phyloP scores from a whole-genome alignment of 2,888 invertebrate species.

The Adineta ricciae region DNA sequence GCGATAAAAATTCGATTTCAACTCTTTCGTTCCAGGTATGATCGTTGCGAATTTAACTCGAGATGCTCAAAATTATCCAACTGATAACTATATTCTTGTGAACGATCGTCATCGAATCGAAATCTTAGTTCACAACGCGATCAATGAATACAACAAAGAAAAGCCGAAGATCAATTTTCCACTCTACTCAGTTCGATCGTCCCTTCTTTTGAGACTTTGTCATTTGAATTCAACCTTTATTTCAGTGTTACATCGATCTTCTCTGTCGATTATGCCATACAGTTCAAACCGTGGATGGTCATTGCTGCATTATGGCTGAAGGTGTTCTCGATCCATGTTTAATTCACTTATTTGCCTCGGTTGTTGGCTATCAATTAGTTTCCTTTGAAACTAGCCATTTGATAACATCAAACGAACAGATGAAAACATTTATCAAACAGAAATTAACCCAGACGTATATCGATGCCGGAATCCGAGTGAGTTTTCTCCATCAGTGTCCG shows the following conservation, averaged over 20 bases:
- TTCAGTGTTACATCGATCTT: background rate
- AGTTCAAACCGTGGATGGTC: slow-evolving; percentile 25
- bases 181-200: slow-evolving; percentile 20
- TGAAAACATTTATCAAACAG: background rate
- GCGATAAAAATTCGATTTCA: too few relatives aligned
- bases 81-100: slow-evolving; percentile 23
- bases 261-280: slow-evolving; percentile 30
- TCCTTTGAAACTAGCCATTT: slow-evolving; percentile 31
- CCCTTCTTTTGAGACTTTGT: too few relatives aligned
- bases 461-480: background rate
- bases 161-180: slow-evolving; percentile 27
- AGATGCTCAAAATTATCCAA: slow-evolving; percentile 19
- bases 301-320: slow-evolving; percentile 33
- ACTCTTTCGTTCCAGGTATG: background rate
- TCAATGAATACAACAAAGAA: slow-evolving; percentile 33
- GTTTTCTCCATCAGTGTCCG: background rate
- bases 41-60: background rate
- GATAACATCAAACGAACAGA: background rate
- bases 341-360: slow-evolving; percentile 26
- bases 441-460: slow-evolving; percentile 8
- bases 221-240: background rate
- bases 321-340: slow-evolving; percentile 26
- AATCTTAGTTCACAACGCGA: slow-evolving; percentile 7
- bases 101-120: slow-evolving; percentile 13
- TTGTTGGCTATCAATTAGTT: slow-evolving; percentile 25